Evolutionary conservation across 2,797 vertebrate species (phyloP).

Genomic region (Xenops minutus): DNA sequence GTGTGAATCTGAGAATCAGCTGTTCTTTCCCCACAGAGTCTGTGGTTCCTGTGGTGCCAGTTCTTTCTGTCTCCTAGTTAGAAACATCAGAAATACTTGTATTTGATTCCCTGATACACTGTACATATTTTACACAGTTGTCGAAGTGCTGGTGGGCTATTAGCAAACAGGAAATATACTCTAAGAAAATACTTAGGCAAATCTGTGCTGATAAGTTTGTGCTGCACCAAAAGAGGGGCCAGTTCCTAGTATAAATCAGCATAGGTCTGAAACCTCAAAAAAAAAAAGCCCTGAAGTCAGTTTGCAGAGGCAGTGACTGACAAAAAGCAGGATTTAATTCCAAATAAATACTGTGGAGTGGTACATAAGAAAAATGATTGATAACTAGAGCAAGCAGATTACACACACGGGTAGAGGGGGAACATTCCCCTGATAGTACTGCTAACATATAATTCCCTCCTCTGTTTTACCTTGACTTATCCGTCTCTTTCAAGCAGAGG

Average conservation of each 20-base stretch:
- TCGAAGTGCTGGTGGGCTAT: background rate
- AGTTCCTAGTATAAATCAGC: background rate
- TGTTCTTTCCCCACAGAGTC: background rate
- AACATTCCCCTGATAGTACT: background rate
- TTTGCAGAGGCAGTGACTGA: background rate
- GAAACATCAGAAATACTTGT: background rate
- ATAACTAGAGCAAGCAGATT: background rate
- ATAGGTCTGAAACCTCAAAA: background rate
- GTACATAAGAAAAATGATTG: background rate
- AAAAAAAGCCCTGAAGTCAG: background rate
- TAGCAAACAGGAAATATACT: background rate
- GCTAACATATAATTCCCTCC: background rate
- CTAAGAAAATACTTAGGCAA: background rate
- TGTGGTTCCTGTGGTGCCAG: background rate
- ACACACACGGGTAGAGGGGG: background rate
- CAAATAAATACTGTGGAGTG: background rate
- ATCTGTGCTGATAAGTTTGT: background rate
- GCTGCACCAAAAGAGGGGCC: background rate
- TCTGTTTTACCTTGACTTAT: background rate
- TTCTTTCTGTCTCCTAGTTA: background rate
- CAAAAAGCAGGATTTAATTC: background rate
- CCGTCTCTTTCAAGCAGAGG: background rate
- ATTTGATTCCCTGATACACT: background rate
- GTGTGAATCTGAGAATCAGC: background rate
- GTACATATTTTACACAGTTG: background rate